Evolutionary conservation across 2,888 invertebrate genomes (phyloP).

Genomic region (Strigamia maritima): DNA sequence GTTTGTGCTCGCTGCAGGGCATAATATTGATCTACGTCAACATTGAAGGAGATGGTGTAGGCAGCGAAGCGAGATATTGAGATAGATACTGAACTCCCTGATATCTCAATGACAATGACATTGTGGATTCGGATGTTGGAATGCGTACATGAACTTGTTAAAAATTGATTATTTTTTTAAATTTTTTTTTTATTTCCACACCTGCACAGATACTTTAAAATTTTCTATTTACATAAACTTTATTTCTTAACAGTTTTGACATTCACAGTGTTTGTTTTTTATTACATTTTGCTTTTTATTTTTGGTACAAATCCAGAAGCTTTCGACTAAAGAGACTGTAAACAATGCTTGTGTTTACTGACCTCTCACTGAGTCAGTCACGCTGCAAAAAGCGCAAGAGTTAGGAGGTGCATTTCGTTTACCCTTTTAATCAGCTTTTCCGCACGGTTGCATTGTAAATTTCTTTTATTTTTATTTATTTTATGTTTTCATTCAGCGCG

Average conservation of each 20-base stretch:
- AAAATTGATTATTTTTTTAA: not conserved
- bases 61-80: conserved; percentile 25
- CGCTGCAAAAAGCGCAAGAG: not conserved
- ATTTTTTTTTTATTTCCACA: not conserved
- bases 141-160: not conserved
- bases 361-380: conserved; percentile 6
- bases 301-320: not conserved
- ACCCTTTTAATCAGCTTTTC: not conserved
- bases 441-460: not conserved
- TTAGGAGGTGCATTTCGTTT: not conserved
- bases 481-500: not conserved
- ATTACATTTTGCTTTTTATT: not conserved
- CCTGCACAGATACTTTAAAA: not conserved
- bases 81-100: conserved; percentile 2
- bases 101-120: not conserved
- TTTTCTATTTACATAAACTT: not conserved
- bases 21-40: conserved; percentile 16
- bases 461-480: not conserved
- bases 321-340: not conserved
- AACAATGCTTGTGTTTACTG: conserved; percentile 22
- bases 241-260: not conserved
- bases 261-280: not conserved
- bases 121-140: not conserved
- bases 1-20: conserved; percentile 31
- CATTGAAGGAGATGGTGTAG: not conserved